A percentile compares a stretch with the other conserved stretches of the same genome.
These are phyloP conservation scores for Sebastolobus alascanus DNA, from an alignment of 2,797 vertebrate genomes.

Conservation along the genomic window DNA sequence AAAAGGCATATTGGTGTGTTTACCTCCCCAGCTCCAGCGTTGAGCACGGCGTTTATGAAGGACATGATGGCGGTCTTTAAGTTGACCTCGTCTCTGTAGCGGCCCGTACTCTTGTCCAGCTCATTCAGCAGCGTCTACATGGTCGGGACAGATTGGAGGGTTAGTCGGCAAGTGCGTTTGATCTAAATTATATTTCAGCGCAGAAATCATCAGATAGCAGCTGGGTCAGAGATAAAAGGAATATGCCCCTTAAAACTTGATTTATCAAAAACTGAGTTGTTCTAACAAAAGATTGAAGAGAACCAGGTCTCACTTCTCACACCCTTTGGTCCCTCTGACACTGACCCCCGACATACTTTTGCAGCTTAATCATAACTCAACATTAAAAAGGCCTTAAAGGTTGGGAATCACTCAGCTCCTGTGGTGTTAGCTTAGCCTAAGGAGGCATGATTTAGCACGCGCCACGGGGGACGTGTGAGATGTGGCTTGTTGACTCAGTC, in stretches of 20 bases:
- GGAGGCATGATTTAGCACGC: constrained; percentile 59
- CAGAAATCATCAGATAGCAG: not conserved
- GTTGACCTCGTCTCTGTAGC: constrained; percentile 96
- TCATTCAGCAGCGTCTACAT: constrained; percentile 92
- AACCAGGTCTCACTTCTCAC: constrained; percentile 27
- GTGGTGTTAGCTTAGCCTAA: constrained; percentile 50
- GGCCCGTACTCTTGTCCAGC: constrained; percentile 93
- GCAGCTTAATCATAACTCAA: constrained; percentile 54
- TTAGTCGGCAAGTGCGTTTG: constrained; percentile 1
- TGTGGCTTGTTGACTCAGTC: constrained; percentile 74
- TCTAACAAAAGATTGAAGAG: constrained; percentile 1
- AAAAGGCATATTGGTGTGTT: constrained; percentile 44
- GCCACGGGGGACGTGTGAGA: constrained; percentile 33
- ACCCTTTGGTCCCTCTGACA: constrained; percentile 10
- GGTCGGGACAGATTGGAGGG: not conserved
- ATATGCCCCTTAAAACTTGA: not conserved
- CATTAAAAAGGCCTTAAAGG: constrained; percentile 47
- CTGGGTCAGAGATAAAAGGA: not conserved
- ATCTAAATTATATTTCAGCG: not conserved
- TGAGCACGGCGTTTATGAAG: constrained; percentile 97
- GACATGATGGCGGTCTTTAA: constrained; percentile 99
- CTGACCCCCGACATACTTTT: constrained; percentile 33
- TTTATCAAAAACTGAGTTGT: not conserved
- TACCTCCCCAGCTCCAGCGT: constrained; percentile 96
- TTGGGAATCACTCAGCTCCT: constrained; percentile 55